Conservation (phyloP, 35 echinoderm and acorn worm species). For the Acanthaster planci region DNA sequence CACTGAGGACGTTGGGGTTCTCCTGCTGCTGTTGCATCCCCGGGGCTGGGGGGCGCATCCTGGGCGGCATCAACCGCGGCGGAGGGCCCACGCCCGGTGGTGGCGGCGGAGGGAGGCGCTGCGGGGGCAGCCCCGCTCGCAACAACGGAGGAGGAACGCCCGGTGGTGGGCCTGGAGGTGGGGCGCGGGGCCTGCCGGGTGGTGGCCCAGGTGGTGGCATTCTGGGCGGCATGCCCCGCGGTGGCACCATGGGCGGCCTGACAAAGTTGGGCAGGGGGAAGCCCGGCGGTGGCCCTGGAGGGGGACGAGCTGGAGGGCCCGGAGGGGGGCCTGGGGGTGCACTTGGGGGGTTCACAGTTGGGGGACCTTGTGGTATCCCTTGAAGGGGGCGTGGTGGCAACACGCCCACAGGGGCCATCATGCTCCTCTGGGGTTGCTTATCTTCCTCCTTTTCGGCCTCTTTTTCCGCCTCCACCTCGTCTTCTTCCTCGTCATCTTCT, state of each 20-base stretch:
- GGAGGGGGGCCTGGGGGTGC: conserved; percentile 57
- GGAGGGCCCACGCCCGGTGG: conserved; percentile 68
- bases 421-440: conserved; percentile 22
- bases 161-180: conserved; percentile 83
- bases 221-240: conserved; percentile 55
- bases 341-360: neutral
- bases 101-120: conserved; percentile 65
- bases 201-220: conserved; percentile 81
- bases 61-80: conserved; percentile 50
- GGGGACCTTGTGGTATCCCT: conserved; percentile 47
- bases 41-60: conserved; percentile 44
- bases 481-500: conserved; percentile 61
- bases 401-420: neutral
- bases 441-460: conserved; percentile 14
- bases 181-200: conserved; percentile 74
- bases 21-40: neutral
- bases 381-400: conserved; percentile 46
- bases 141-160: conserved; percentile 77
- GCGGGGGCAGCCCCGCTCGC: conserved; percentile 46
- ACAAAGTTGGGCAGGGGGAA: conserved; percentile 68
- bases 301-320: conserved; percentile 63
- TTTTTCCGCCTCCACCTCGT: conserved; percentile 46
- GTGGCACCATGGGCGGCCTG: conserved; percentile 73
- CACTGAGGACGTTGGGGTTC: conserved; percentile 95
- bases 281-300: conserved; percentile 74